Evolutionary conservation across 1,140 invertebrate genomes (phyloP), one percentile per base, ranked within the genome.

Genomic region (Pomacea maculata): DNA sequence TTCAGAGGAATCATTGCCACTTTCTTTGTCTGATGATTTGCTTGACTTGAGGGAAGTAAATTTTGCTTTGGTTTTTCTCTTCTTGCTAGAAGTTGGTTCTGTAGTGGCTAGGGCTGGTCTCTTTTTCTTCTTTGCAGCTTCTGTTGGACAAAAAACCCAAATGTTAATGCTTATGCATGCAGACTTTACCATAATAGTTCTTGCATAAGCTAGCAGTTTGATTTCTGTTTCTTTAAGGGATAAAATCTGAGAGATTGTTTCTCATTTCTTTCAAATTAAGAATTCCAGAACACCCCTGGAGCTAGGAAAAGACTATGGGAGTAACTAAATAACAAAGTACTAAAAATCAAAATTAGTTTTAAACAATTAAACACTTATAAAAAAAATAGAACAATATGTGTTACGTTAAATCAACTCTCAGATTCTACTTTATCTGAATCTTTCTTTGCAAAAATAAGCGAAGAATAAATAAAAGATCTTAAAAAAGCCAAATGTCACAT

Each of bases 31-130:
- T 15, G 67, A 70, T 70, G 67, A 70, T 70, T 80, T 83, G 34
- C 67, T 75, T 19, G 78, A 57, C 54, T 83, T 83, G 7, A 80
- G 21, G 29, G 72, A 70, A n/a, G 78, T 83, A 65, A 76, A 83
- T 34, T 68, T 80, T 54, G 25, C 21, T 67, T 57, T 63, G 14
- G 68, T 54, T 17, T n/a, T 80, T 25, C 54, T 11, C 12, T 73
- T 61, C 72, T 74, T 80, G 21, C 73, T 80, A 12, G 68, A 34
- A 55, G 63, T 70, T 74, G 52, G 55, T 45, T 55, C 57, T 34
- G 25, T 15, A 15, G 76, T 65, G n/a, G 70, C 57, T 17, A n/a
- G 67, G 29, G n/a, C 10, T 29, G n/a, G 52, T 29, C 45, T 55
- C 57, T 63, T 80, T 21, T 29, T 63, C 34, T 80, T 80, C n/a